Percentiles rank a stretch among this genome's conserved stretches.
These are phyloP conservation scores for Gonioctena quinquepunctata DNA, from an alignment of 1,140 invertebrate species.

Conservation along the genomic window DNA sequence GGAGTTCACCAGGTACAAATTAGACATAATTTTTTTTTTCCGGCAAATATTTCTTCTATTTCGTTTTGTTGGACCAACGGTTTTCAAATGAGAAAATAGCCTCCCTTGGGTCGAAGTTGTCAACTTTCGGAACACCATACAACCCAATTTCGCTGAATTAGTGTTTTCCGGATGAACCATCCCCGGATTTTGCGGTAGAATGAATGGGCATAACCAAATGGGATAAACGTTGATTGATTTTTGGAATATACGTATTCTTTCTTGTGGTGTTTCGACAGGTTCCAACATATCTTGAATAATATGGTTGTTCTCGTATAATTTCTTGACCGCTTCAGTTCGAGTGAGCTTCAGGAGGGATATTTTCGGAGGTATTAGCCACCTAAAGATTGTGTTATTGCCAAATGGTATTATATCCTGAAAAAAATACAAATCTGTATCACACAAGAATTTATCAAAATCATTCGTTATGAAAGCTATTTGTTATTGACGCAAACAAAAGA, in stretches of 20 bases:
- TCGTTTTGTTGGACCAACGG: too few species aligned
- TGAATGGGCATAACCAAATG: slow-evolving; percentile 84
- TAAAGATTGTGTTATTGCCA: slow-evolving; percentile 78
- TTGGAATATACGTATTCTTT: slow-evolving; percentile 70
- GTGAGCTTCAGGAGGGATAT: slow-evolving; percentile 82
- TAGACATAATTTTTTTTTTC: too few species aligned
- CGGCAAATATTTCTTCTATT: too few species aligned
- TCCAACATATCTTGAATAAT: slow-evolving; percentile 87
- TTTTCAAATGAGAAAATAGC: too few species aligned
- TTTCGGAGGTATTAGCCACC: slow-evolving; percentile 84
- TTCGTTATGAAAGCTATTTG: too few species aligned
- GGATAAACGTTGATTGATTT: slow-evolving; percentile 78
- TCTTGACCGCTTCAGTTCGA: slow-evolving; percentile 72
- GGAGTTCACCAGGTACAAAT: too few species aligned
- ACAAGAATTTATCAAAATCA: too few species aligned
- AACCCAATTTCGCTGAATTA: slow-evolving; percentile 69
- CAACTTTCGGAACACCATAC: slow-evolving; percentile 74
- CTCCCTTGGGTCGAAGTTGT: slow-evolving; percentile 65
- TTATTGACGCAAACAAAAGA: too few species aligned
- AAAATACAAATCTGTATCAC: too few species aligned
- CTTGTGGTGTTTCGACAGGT: slow-evolving; percentile 66
- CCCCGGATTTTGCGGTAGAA: slow-evolving; percentile 70
- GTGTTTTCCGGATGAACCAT: slow-evolving; percentile 64
- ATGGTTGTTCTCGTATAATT: slow-evolving; percentile 78
- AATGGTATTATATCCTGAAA: slow-evolving; percentile 83